A percentile compares a stretch with the other conserved stretches of the same genome.
Conservation (phyloP, 1,140 invertebrate genomes). For the Oncopodura yosiiana region DNA sequence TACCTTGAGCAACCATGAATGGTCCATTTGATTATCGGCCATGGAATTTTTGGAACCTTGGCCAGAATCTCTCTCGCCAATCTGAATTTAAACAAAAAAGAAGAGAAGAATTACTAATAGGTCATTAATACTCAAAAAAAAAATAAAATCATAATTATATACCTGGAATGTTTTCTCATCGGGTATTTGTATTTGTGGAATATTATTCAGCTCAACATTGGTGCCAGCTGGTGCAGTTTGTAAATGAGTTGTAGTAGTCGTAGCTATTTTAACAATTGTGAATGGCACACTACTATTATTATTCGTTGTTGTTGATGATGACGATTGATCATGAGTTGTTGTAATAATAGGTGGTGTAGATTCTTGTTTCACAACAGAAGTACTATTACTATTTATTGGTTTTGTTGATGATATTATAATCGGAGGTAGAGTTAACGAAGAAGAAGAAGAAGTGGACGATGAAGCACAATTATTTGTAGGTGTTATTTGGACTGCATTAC, state of each 20-base stretch:
- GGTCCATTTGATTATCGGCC: slow-evolving; percentile 16
- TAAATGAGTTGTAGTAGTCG: slow-evolving; percentile 13
- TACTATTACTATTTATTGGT: background rate
- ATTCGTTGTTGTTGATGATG: background rate
- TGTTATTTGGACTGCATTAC: background rate
- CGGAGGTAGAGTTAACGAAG: too few species aligned
- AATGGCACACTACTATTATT: slow-evolving; percentile 13
- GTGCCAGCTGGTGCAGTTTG: slow-evolving; percentile 3
- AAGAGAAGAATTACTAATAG: background rate
- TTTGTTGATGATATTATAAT: too few species aligned
- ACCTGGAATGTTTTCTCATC: slow-evolving; percentile 9
- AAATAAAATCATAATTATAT: background rate
- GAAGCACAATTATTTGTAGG: background rate
- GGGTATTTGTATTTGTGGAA: slow-evolving; percentile 23
- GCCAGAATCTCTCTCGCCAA: slow-evolving; percentile 19
- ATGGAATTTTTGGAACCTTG: slow-evolving; percentile 16
- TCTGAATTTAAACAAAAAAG: slow-evolving; percentile 6
- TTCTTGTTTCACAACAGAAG: background rate
- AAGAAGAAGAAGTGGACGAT: too few species aligned
- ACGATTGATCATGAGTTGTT: background rate
- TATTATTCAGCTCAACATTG: slow-evolving; percentile 8
- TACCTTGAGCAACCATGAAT: slow-evolving; percentile 33
- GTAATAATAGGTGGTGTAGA: background rate
- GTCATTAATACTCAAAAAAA: background rate
- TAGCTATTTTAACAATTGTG: slow-evolving; percentile 9